These are phyloP conservation scores for Chorisops tibialis DNA, from an alignment of 2,888 invertebrate species.

Conservation along the genomic window DNA sequence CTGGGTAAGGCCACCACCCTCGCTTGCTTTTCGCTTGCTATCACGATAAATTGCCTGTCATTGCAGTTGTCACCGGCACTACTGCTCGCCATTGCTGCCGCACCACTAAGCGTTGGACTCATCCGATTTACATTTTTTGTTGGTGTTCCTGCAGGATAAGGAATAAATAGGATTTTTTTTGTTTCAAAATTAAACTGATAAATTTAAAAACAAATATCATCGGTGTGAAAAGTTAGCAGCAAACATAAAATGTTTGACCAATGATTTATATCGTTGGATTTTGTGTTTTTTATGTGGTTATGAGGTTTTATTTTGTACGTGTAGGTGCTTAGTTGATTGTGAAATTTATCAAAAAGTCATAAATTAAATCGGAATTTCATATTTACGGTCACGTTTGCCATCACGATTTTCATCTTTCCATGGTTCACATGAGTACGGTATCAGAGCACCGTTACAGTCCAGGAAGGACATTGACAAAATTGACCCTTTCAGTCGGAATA, in stretches of 20 bases:
- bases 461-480: conserved; percentile 93
- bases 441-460: conserved; percentile 89
- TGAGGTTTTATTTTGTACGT: background rate
- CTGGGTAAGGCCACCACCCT: conserved; percentile 91
- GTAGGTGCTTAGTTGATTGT: background rate
- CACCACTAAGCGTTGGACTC: conserved; percentile 67
- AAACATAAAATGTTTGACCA: background rate
- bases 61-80: conserved; percentile 54
- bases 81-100: conserved; percentile 58
- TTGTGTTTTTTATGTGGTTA: background rate
- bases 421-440: conserved; percentile 84
- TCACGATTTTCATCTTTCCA: conserved; percentile 81
- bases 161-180: background rate
- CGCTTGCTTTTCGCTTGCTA: conserved; percentile 93
- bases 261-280: background rate
- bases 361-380: conserved; percentile 12
- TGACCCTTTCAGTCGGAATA: conserved; percentile 94
- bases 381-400: conserved; percentile 54
- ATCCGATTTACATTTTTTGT: conserved; percentile 71
- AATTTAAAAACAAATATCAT: background rate
- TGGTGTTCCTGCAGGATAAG: conserved; percentile 56
- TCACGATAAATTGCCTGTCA: conserved; percentile 89
- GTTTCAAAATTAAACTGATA: background rate
- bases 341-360: background rate
- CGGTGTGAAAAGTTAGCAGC: background rate